Base-by-base conservation (phyloP, 2,797 vertebrate species). In the Ibycter americanus region DNA sequence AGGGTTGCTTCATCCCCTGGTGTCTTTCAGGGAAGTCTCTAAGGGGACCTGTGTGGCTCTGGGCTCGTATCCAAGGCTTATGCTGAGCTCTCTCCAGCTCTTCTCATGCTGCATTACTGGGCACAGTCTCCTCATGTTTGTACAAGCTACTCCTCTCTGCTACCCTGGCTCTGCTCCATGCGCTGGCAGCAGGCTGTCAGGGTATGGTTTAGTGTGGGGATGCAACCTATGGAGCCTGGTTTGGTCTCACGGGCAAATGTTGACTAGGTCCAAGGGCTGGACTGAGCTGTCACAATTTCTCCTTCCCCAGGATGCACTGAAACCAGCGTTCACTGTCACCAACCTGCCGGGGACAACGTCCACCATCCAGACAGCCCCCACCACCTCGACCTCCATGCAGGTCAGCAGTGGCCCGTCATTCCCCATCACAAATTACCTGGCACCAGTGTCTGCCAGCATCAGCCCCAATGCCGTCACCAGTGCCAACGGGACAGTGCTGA, bases 361-460 rank as follows among this genome's bases (percentile, higher is more conserved):
- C 88, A 98, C 99, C 90, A 99, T 99, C 98, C 98, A 99, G 97
- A 99, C 99, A 4, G 99, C 98, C 12, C 99, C 99, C 73, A 99
- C 99, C 98, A 99, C 99, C 89, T 99, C 99, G 85, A 99, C 99
- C 96, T 99, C 99, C 98, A 99, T 99, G 99, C 99, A 99, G 98
- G 99, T 99, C 98, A 99, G 99, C 99, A 99, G 99, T 4, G 99
- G 99, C 36, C 97, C 99, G n/a, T 99, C 99, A 29, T 99, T 99
- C 95, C 99, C 99, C 96, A 99, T 99, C 98, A 99, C 99, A 96
- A 99, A 99, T 98, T 99, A 99, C 98, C 98, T 99, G 99, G 99
- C 99, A 7, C 99, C 99, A 6, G 98, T 99, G 93, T 99, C 99
- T 67, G 98, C 98, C 98, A 98, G 98, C 88, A 96, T 98, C 97